Conservation (phyloP, 2,113 vertebrate genomes). For the Ciconia stormi region DNA sequence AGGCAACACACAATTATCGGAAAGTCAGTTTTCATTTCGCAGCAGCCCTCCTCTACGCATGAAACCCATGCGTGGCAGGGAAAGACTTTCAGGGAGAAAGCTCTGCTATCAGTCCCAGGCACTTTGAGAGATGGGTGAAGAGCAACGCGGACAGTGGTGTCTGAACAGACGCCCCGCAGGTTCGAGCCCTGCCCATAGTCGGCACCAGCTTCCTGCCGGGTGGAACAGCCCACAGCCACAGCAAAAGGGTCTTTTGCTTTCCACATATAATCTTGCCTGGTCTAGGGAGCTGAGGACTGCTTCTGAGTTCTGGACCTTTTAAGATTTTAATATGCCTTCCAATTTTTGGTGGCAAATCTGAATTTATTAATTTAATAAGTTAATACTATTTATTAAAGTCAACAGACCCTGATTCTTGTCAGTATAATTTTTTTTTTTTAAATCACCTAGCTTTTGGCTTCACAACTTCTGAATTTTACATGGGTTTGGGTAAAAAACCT, state of each 20-base stretch:
- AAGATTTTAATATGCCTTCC: background rate
- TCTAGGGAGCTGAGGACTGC: background rate
- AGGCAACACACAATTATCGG: background rate
- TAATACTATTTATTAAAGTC: background rate
- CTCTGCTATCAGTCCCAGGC: background rate
- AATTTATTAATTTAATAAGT: background rate
- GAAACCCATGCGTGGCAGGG: accelerated
- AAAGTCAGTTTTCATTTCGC: background rate
- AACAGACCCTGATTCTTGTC: background rate
- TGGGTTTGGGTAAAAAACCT: background rate
- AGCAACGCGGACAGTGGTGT: accelerated
- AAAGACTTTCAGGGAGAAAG: background rate
- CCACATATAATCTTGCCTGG: too few species aligned
- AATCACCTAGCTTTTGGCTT: background rate
- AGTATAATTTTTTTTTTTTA: background rate
- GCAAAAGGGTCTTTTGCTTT: too few species aligned
- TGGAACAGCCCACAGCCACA: background rate
- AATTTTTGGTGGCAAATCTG: background rate
- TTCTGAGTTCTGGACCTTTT: background rate
- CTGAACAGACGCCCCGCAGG: too few species aligned
- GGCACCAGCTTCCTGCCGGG: accelerated
- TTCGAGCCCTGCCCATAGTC: accelerated
- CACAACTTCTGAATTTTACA: background rate
- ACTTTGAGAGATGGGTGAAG: too few species aligned
- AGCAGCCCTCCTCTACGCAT: background rate